Evolutionary conservation across 1,140 invertebrate species (phyloP), one percentile per base, ranked within the genome.

Genomic region (Euglossa dilemma): DNA sequence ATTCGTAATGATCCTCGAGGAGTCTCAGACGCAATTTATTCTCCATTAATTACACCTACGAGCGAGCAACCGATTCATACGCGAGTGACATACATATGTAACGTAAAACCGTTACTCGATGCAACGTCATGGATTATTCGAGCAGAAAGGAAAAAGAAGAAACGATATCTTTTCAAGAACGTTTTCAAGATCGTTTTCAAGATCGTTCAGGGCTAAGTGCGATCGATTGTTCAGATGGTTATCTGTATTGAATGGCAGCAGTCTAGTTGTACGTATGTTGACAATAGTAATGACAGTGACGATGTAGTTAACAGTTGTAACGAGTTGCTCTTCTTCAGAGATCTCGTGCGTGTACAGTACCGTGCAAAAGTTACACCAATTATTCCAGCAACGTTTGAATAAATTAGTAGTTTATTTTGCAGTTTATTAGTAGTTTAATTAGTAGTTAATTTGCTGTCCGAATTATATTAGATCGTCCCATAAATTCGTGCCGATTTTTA

Each of bases 201-300:
- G 64, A 66, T 66, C 67, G 23, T 28, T 52, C 69, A 52, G 16
- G 18, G 69, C 16, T 71, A 50, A 20, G 18, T 16, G 28, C 20
- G n/a, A 43, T 56, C 23, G 20, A 59, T 45, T 73, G 52, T 59
- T 73, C 20, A 23, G 71, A 36, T 25, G 25, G 18, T 36, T 36
- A 43, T 43, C 56, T 20, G 23, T 23, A 25, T 43, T 20, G 56
- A 45, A 73, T 9, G 50, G 18, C 11, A n/a, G n/a, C n/a, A n/a
- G n/a, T n/a, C n/a, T 45, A n/a, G 28, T 73, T 23, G 20, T 59
- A 25, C 12, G 36, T 59, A 7, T 18, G 6, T 50, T 63, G 73
- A 28, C 57, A 63, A 63, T 75, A 28, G 23, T 52, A 75, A 75
- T 52, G 25, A 18, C 18, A 75, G 64, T 52, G 45, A 18, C 18